Base-by-base conservation (phyloP, 2,888 invertebrate genomes). In the Cacoxenus indagator region DNA sequence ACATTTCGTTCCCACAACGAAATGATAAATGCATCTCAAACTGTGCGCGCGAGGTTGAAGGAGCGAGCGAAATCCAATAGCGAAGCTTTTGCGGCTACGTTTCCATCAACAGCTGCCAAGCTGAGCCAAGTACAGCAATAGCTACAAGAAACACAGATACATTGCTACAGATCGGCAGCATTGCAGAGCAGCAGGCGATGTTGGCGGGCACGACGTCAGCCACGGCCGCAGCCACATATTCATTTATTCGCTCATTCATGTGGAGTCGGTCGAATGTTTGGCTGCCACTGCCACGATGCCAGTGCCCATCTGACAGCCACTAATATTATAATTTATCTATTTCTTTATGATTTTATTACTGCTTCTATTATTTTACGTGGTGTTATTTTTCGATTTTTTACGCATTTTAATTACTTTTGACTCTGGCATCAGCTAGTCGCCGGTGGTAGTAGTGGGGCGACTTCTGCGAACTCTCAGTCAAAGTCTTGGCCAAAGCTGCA, bases 11-110 rank as follows among this genome's bases (percentile, higher is more conserved):
- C 74, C 71, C 76, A 81, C 82, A 82, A 82, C 81, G 59, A 78
- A 76, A 74, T 82, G 81, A 81, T 82, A 78, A 82, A 81, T 81
- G 80, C 74, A 78, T 76, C 72, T 82, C 80, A 81, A 82, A 81
- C 82, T 82, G 80, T 78, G 80, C 78, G 78, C 82, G 78, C 51
- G 22, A 51, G 65, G 70, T 70, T 65, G 64, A 67, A 62, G 14
- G 22, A 55, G 61, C 68, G 48, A 54, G 55, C 64, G 70, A 46
- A 64, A 70, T 67, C 70, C 70, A 62, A 68, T 26, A 62, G 65
- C 55, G 26, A 9, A 37, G 4, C 37, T 27, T 9, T 46, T 19
- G 19, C 22, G 24, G 46, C 29, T 24, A 24, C 14, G 31, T 43
- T 62, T 71, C 55, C 17, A 37, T 55, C 27, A 55, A 19, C 54